A percentile compares a stretch with the other conserved stretches of the same genome.
These are phyloP conservation scores for Sabellastarte sp. DNA, from an alignment of 2,888 invertebrate species.

Conservation along the genomic window DNA sequence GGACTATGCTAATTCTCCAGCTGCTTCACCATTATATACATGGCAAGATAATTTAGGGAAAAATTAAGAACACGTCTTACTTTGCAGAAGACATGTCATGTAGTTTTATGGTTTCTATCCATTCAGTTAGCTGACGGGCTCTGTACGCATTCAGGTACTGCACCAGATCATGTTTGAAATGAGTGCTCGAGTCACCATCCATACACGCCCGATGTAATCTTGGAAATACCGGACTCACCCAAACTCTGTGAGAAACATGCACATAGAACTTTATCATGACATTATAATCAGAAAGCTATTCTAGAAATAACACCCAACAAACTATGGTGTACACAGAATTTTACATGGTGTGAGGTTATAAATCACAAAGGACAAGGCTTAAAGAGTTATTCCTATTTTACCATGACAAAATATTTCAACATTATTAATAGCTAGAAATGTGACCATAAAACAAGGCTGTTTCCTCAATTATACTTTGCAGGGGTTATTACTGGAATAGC, in stretches of 20 bases:
- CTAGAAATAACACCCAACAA: no score
- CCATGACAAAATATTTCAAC: no score
- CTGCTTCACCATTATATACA: no score
- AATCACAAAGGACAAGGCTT: neutral
- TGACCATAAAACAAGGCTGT: no score
- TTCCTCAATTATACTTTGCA: no score
- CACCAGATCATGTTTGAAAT: slow-evolving; percentile 77
- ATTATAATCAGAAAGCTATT: no score
- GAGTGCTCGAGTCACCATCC: slow-evolving; percentile 78
- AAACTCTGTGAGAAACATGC: slow-evolving; percentile 65
- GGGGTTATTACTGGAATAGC: no score
- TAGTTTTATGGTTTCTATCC: slow-evolving; percentile 72
- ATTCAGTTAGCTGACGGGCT: slow-evolving; percentile 66
- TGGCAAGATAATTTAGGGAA: no score
- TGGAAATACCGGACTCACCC: slow-evolving; percentile 83
- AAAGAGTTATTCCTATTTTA: neutral
- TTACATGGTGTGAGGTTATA: neutral
- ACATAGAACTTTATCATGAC: no score
- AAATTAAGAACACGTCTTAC: slow-evolving; percentile 65
- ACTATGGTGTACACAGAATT: no score
- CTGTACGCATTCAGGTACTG: slow-evolving; percentile 77
- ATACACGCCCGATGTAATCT: slow-evolving; percentile 48
- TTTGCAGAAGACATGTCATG: slow-evolving; percentile 82
- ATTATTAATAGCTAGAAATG: no score
- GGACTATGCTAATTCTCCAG: no score